Conservation (phyloP, 2,797 vertebrate species). For the Bovichtus variegatus region DNA sequence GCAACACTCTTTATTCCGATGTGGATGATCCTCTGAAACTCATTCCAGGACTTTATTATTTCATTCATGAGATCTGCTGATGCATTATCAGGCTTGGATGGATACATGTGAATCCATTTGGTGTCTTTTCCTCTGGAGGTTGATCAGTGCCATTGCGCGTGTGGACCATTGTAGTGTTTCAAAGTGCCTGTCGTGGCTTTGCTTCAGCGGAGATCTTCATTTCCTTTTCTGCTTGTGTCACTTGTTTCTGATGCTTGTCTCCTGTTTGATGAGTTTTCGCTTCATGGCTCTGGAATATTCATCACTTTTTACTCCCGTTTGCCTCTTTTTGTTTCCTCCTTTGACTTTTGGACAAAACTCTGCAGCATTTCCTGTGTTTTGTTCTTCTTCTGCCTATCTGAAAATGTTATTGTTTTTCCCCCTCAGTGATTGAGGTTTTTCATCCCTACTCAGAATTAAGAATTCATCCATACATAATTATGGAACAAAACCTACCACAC, state of each 20-base stretch:
- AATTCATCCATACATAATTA: background rate
- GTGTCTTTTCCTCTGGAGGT: conserved; percentile 28
- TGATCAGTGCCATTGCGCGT: conserved; percentile 40
- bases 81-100: conserved; percentile 48
- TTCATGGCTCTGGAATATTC: conserved; percentile 45
- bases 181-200: conserved; percentile 43
- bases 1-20: conserved; percentile 13
- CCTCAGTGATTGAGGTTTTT: background rate
- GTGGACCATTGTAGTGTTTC: conserved; percentile 48
- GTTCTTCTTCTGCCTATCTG: background rate
- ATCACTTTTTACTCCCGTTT: conserved; percentile 16
- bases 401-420: background rate
- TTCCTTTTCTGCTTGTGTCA: conserved; percentile 51
- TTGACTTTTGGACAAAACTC: background rate
- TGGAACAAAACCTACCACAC: background rate
- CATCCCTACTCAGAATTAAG: background rate
- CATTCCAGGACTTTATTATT: conserved; percentile 51
- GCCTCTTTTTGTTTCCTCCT: conserved; percentile 4
- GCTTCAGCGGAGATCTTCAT: conserved; percentile 61
- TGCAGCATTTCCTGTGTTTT: background rate
- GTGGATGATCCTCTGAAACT: conserved; percentile 44
- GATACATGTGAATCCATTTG: conserved; percentile 52
- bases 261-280: conserved; percentile 39
- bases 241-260: conserved; percentile 50
- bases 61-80: conserved; percentile 70